phyloP scores from a whole-genome alignment of 2,888 invertebrate species.

The Temnothorax unifasciatus region DNA sequence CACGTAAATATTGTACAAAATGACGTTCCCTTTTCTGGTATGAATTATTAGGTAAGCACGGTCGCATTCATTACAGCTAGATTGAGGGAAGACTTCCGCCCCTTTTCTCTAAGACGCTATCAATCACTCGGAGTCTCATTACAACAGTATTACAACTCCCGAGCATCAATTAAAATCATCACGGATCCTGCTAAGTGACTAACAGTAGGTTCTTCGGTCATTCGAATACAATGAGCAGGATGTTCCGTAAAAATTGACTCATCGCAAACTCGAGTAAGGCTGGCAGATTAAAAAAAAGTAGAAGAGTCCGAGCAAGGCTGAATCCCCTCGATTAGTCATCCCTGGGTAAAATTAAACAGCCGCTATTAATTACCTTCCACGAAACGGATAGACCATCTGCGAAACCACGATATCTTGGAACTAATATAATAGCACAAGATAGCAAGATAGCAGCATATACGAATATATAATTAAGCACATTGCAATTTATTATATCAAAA shows the following conservation, averaged over 20 bases:
- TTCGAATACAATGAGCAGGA: constrained; percentile 30
- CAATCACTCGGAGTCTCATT: constrained; percentile 62
- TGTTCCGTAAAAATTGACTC: constrained; percentile 68
- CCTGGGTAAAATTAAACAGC: constrained; percentile 64
- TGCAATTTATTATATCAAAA: neutral
- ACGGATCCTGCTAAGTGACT: constrained; percentile 51
- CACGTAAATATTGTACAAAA: constrained; percentile 17
- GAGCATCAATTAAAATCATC: constrained; percentile 67
- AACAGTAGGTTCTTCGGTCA: constrained; percentile 48
- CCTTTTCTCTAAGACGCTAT: constrained; percentile 51
- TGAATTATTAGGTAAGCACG: constrained; percentile 40
- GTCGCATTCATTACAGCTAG: constrained; percentile 48
- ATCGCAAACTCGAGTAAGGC: constrained; percentile 56
- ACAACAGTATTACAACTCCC: constrained; percentile 51
- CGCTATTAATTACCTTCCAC: constrained; percentile 73
- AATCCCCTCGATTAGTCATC: constrained; percentile 66
- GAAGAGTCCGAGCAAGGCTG: constrained; percentile 17
- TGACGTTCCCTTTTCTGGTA: constrained; percentile 23
- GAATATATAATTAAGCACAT: neutral
- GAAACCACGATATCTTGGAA: constrained; percentile 61
- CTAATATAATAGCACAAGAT: constrained; percentile 54
- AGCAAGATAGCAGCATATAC: constrained; percentile 36
- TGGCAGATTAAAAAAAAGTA: constrained; percentile 20
- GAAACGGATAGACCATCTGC: constrained; percentile 62
- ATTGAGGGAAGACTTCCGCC: constrained; percentile 54